phyloP scores from a whole-genome alignment of 1,140 invertebrate species.

The Antheraea pernyi region DNA sequence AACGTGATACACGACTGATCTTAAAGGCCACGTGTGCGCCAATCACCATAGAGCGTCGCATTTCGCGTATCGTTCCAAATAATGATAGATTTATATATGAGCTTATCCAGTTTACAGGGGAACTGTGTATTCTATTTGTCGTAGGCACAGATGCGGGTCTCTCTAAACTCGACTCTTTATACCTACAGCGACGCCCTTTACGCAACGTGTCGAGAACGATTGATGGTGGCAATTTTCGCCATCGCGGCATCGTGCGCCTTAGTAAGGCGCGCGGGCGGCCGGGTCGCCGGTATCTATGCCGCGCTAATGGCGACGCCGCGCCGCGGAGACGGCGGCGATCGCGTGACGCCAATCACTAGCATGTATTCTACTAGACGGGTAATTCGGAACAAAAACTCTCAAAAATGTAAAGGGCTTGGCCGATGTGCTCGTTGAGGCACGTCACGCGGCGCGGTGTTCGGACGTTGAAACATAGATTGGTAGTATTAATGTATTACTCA shows the following conservation, averaged over 20 bases:
- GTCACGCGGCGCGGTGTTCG: too few species aligned
- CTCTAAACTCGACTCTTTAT: background rate
- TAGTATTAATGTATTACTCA: too few species aligned
- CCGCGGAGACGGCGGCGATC: slow-evolving; percentile 30
- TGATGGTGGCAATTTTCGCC: slow-evolving; percentile 41
- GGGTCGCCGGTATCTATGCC: slow-evolving; percentile 28
- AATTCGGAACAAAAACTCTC: background rate
- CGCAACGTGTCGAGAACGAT: slow-evolving; percentile 33
- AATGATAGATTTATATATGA: background rate
- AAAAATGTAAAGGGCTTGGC: background rate
- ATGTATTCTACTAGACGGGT: slow-evolving; percentile 5
- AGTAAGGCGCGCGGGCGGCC: slow-evolving; percentile 13
- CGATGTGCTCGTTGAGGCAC: too few species aligned
- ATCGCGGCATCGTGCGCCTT: slow-evolving; percentile 34
- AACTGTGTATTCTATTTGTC: background rate
- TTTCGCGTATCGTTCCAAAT: background rate
- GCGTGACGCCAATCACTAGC: slow-evolving; percentile 29
- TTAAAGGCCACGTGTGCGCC: background rate
- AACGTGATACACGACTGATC: background rate
- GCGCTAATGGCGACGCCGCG: slow-evolving; percentile 32
- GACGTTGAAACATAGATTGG: too few species aligned
- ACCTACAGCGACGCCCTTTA: slow-evolving; percentile 5
- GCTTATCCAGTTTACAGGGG: background rate
- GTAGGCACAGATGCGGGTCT: background rate
- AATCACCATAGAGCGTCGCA: background rate